Evolutionary conservation across 2,113 vertebrate genomes (phyloP).

Genomic region (Microtus montanus): DNA sequence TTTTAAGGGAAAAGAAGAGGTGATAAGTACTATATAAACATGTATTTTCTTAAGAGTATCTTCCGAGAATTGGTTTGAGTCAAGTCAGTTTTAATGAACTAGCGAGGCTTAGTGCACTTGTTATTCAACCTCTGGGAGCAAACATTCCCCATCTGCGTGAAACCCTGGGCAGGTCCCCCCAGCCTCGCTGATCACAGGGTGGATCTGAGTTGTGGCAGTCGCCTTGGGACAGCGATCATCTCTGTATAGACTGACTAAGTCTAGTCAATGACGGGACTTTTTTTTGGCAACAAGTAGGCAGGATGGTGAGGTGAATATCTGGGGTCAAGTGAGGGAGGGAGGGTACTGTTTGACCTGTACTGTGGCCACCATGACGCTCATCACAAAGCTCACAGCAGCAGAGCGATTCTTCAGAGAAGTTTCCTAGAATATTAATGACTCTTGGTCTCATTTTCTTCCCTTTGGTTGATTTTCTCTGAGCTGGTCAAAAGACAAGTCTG

Average conservation of each 20-base stretch:
- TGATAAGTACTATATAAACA: conserved; percentile 75
- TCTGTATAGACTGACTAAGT: background rate
- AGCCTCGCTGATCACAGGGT: conserved; percentile 48
- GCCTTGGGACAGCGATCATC: background rate
- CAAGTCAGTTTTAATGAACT: conserved; percentile 74
- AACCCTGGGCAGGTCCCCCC: conserved; percentile 57
- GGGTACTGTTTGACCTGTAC: background rate
- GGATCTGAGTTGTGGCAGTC: conserved; percentile 33
- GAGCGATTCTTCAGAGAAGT: background rate
- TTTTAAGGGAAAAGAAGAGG: conserved; percentile 72
- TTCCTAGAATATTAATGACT: background rate
- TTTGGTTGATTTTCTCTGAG: conserved; percentile 8
- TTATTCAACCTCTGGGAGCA: conserved; percentile 60
- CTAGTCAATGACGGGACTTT: background rate
- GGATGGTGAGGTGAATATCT: background rate
- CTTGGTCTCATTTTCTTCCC: background rate
- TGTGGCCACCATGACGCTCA: background rate
- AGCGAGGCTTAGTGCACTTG: conserved; percentile 63
- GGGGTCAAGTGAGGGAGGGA: background rate
- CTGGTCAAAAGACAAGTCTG: conserved; percentile 5
- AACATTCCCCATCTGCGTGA: conserved; percentile 55
- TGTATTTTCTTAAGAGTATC: conserved; percentile 74
- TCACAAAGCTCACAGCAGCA: background rate
- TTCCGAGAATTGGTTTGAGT: conserved; percentile 71
- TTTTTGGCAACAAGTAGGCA: background rate